Percentiles rank a stretch among this genome's conserved stretches.
phyloP scores from a whole-genome alignment of 1,140 invertebrate genomes.

The Drosophila pectinifera region DNA sequence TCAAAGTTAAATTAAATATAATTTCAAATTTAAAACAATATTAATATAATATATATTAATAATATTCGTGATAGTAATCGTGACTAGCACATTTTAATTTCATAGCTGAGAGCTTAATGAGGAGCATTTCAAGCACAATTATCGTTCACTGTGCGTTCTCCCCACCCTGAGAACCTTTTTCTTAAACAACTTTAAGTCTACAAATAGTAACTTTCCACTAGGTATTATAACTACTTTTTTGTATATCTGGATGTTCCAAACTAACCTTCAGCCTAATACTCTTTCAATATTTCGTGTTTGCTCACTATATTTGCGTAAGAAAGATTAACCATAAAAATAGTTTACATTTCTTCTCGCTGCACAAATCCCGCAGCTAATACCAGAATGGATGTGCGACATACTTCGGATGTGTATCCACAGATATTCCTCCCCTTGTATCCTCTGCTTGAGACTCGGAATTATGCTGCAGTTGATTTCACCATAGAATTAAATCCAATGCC shows the following conservation, averaged over 20 bases:
- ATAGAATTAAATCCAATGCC: constrained; percentile 80
- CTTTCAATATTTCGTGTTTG: too few relatives aligned
- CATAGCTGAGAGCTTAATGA: background rate
- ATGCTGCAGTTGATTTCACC: constrained; percentile 73
- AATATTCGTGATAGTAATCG: background rate
- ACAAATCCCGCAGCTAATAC: constrained; percentile 29
- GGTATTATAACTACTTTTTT: background rate
- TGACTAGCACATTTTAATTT: constrained; percentile 1
- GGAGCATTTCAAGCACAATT: background rate
- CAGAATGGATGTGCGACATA: constrained; percentile 24
- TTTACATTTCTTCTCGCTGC: background rate
- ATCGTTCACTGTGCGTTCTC: background rate
- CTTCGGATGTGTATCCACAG: background rate
- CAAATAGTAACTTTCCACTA: background rate
- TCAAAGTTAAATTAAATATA: background rate
- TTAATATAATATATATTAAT: too few relatives aligned
- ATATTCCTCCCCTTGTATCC: background rate
- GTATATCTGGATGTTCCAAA: too few relatives aligned
- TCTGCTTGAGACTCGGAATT: constrained; percentile 39
- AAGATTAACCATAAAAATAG: background rate
- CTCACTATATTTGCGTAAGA: background rate
- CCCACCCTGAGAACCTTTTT: background rate
- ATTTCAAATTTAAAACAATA: background rate
- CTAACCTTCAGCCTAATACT: too few relatives aligned
- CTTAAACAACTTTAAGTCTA: background rate